Evolutionary conservation across 2,797 vertebrate species (phyloP).

Genomic region (Distichodus sexfasciatus): DNA sequence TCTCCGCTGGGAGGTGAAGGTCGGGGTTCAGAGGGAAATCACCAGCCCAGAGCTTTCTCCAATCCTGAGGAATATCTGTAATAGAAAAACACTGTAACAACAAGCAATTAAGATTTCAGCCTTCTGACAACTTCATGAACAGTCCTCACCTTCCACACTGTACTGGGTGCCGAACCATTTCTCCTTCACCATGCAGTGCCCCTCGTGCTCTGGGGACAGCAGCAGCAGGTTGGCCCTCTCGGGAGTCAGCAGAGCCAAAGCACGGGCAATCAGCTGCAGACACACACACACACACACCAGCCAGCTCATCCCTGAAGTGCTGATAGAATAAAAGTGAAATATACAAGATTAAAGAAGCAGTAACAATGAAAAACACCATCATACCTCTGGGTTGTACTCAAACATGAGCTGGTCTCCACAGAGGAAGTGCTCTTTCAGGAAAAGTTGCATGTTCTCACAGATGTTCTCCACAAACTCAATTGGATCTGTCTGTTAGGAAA

Average conservation of each 20-base stretch:
- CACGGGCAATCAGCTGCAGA: slow-evolving; percentile 81
- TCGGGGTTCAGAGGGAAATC: slow-evolving; percentile 82
- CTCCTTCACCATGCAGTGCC: slow-evolving; percentile 81
- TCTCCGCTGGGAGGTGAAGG: slow-evolving; percentile 89
- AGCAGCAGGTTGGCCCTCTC: slow-evolving; percentile 86
- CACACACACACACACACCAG: slow-evolving; percentile 15
- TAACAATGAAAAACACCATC: neutral
- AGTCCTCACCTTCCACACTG: slow-evolving; percentile 78
- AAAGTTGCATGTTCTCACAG: slow-evolving; percentile 97
- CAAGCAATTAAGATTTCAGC: too few relatives aligned
- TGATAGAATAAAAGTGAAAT: too few relatives aligned
- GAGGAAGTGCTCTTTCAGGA: slow-evolving; percentile 86
- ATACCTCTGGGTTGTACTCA: slow-evolving; percentile 85
- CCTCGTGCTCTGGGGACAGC: slow-evolving; percentile 89
- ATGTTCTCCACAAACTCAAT: slow-evolving; percentile 92
- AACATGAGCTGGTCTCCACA: slow-evolving; percentile 94
- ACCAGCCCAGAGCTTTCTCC: slow-evolving; percentile 80
- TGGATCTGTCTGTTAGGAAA: slow-evolving; percentile 82
- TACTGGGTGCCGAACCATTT: slow-evolving; percentile 93
- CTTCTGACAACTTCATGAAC: too few relatives aligned
- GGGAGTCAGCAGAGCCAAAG: slow-evolving; percentile 80
- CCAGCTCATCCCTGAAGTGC: neutral
- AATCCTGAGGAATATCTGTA: slow-evolving; percentile 81
- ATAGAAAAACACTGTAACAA: too few relatives aligned
- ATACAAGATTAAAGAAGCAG: too few relatives aligned